Percentiles rank a stretch among this genome's conserved stretches.
Conservation (phyloP, 2,113 vertebrate species). For the Megalops atlanticus region DNA sequence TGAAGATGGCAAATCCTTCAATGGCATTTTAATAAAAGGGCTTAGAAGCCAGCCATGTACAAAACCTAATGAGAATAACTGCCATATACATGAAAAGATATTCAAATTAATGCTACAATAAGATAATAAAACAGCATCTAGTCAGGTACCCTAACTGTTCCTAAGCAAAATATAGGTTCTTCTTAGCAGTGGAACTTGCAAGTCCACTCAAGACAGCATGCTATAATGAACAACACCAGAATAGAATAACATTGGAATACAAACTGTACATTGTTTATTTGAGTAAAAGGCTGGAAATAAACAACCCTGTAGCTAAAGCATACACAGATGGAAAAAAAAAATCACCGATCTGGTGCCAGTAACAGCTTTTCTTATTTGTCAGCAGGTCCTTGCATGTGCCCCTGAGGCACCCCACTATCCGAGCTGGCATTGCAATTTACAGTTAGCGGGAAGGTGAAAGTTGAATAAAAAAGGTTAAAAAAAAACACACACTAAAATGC, state of each 20-base stretch:
- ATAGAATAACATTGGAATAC: not conserved
- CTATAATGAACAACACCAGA: not conserved
- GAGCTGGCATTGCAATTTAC: not conserved
- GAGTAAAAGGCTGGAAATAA: not conserved
- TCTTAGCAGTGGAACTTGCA: not conserved
- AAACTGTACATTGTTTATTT: not conserved
- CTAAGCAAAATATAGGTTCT: not conserved
- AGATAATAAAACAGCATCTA: not conserved
- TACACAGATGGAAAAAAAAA: not conserved
- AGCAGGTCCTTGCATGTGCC: not conserved
- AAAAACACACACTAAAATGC: not conserved
- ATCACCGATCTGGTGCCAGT: not conserved
- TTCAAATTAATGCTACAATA: not conserved
- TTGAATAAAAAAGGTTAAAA: no score
- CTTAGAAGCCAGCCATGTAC: not conserved
- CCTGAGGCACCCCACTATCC: not conserved
- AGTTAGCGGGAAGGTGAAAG: not conserved
- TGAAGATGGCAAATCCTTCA: not conserved
- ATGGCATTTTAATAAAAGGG: not conserved
- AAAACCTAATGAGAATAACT: not conserved
- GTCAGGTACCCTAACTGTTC: not conserved
- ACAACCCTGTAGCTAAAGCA: not conserved
- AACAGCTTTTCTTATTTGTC: not conserved
- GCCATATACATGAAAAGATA: not conserved
- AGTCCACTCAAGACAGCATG: not conserved